A percentile compares a stretch with the other conserved stretches of the same genome.
phyloP scores from a whole-genome alignment of 2,888 invertebrate species.

The Sminthurides aquaticus region DNA sequence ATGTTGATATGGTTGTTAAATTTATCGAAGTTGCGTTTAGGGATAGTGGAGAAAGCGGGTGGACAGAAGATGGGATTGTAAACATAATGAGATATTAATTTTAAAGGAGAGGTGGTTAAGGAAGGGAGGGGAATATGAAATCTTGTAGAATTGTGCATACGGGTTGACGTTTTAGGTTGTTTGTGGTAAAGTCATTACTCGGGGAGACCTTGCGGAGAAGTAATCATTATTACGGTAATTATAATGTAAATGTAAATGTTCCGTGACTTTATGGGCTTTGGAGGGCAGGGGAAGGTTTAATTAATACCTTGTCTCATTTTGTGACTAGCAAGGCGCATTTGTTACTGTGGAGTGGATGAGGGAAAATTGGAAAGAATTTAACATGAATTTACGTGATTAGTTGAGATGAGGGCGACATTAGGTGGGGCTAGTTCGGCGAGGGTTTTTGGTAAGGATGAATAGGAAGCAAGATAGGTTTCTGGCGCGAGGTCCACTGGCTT shows the following conservation, averaged over 20 bases:
- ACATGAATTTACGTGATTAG: slow-evolving; percentile 21
- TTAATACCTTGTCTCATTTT: slow-evolving; percentile 28
- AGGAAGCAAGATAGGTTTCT: too few relatives aligned
- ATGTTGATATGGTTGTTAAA: too few relatives aligned
- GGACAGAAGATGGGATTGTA: background rate
- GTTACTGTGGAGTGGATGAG: background rate
- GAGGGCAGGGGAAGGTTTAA: slow-evolving; percentile 21
- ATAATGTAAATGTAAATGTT: slow-evolving; percentile 21
- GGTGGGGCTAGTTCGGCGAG: slow-evolving; percentile 12
- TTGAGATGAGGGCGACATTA: slow-evolving; percentile 18
- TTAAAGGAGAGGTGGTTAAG: background rate
- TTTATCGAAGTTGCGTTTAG: too few relatives aligned
- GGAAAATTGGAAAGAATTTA: slow-evolving; percentile 16
- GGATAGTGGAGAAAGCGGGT: too few relatives aligned
- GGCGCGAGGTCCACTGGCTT: too few relatives aligned
- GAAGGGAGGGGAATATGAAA: background rate
- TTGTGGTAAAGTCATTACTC: background rate
- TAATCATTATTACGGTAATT: slow-evolving; percentile 17
- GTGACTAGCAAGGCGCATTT: slow-evolving; percentile 13
- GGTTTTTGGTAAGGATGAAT: background rate
- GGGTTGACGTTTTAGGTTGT: background rate
- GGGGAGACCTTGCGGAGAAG: background rate
- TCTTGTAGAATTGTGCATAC: background rate
- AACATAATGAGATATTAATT: background rate
- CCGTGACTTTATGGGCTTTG: slow-evolving; percentile 24